Evolutionary conservation across 2,888 invertebrate genomes (phyloP), one percentile per base, ranked within the genome.

Genomic region (Leucoptera coffeella): DNA sequence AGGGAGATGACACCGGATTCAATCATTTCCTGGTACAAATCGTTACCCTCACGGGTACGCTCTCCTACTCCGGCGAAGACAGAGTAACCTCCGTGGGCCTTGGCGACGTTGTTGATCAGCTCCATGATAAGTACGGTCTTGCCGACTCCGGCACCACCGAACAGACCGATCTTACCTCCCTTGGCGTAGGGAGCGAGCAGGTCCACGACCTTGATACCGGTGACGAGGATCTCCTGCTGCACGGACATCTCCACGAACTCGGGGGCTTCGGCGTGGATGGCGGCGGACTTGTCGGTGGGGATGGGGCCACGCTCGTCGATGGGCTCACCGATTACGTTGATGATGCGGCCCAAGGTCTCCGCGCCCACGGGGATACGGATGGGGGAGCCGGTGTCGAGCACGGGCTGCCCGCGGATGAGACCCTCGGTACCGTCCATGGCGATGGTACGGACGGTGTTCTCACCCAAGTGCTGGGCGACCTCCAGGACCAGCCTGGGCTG

Each of bases 101-200:
- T 92, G 36, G 93, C 93, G 6, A 93, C 87, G 51, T 93, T 93
- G 77, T 93, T 93, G 50, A 93, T 93, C 36, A 93, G 77, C 56
- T 93, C 93, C 93, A 94, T 94, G 56, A 93, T 94, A 38, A 93
- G 73, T 51, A 93, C 93, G 41, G 93, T 94, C 67, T 94, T 93
- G 21, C 93, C 93, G 33, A 94, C 93, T 42, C 93, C 93, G 26
- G 93, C 93, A 50, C 93, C 93, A 33, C 92, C 92, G 48, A 92
- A 93, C 12, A 91, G 69, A 40, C 88, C 92, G 52, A 93, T 92
- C 59, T 93, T 93, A 57, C 93, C 92, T 47, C 93, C 64, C 72
- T 90, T 94, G 25, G 86, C 89, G 50, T 94, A 95, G 1, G 93
- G 93, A 19, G 93, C 93, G 24, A 94, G 72, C 3, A 94, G 73